Evolutionary conservation across 1,140 invertebrate genomes (phyloP), one percentile per base, ranked within the genome.

Genomic region (Delia radicum): DNA sequence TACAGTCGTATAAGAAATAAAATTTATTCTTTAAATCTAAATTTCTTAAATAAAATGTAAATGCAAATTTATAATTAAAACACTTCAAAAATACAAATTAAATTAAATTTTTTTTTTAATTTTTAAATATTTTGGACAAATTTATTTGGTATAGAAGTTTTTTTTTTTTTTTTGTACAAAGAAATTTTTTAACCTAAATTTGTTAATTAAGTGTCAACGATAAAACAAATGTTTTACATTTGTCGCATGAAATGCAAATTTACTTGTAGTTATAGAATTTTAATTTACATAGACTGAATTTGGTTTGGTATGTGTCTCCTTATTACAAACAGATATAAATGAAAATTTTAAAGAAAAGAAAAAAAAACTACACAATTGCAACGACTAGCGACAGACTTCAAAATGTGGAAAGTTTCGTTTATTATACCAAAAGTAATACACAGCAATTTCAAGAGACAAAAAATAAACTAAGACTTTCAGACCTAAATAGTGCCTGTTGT

Each of bases 211-310:
- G 48, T 55, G 48, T 55, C 48, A 55, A 55, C 48, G 48, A 55
- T 55, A 55, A 55, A 55, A 55, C 48, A 55, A 55, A 55, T 55
- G 48, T 55, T 55, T 55, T 55, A 55, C 48, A 55, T 55, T 55
- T 55, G 48, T 55, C 48, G n/a, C 48, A 21, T 55, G 21, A 55
- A 55, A 55, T 55, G 48, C 48, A 55, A 55, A 55, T 55, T 55
- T 55, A 21, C 48, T 55, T 55, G 24, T 21, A 55, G 48, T 55
- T 55, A 55, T 55, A 55, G 48, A 55, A 55, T 55, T 55, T 55
- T 55, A 55, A 55, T 55, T 21, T 55, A 3, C 18, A 55, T 55
- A 55, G 48, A 55, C 48, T 55, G 48, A 55, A 21, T 55, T n/a
- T 24, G 48, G 48, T 55, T 55, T 18, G 48, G 48, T 55, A 21